Evolutionary conservation across 2,113 vertebrate species (phyloP).

Genomic region (Nerophis lumbriciformis): DNA sequence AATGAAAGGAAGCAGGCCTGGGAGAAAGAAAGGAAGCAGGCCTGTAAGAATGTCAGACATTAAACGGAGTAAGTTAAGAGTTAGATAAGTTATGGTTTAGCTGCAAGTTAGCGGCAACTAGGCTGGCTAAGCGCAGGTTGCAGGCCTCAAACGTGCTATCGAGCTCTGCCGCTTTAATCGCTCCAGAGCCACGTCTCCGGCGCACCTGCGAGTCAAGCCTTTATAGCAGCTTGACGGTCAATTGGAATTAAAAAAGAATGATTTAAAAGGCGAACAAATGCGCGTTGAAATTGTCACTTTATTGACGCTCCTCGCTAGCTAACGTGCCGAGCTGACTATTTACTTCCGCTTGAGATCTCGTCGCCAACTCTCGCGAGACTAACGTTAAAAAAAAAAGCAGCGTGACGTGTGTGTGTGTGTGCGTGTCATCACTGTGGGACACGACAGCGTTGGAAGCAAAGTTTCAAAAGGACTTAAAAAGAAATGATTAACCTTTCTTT

Average conservation of each 20-base stretch:
- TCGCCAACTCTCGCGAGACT: conserved; percentile 33
- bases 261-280: neutral
- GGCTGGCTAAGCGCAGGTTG: conserved; percentile 25
- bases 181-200: neutral
- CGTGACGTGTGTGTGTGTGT: too few species aligned
- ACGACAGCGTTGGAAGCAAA: neutral
- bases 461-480: neutral
- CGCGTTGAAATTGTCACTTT: conserved; percentile 31
- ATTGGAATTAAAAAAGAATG: neutral
- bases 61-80: conserved; percentile 7
- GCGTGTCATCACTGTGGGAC: neutral
- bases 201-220: neutral
- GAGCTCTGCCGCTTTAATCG: neutral
- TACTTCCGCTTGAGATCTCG: conserved; percentile 59
- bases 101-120: conserved; percentile 17
- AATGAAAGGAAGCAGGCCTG: too few species aligned
- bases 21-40: too few species aligned
- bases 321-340: conserved; percentile 54
- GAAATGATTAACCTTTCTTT: neutral
- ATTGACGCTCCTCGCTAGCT: conserved; percentile 14
- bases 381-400: too few species aligned
- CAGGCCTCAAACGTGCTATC: conserved; percentile 37
- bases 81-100: conserved; percentile 17
- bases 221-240: neutral
- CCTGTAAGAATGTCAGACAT: conserved; percentile 1